Percentiles rank a stretch among this genome's conserved stretches.
Evolutionary conservation across 1,140 invertebrate genomes (phyloP).

Genomic region (Ips nitidus): DNA sequence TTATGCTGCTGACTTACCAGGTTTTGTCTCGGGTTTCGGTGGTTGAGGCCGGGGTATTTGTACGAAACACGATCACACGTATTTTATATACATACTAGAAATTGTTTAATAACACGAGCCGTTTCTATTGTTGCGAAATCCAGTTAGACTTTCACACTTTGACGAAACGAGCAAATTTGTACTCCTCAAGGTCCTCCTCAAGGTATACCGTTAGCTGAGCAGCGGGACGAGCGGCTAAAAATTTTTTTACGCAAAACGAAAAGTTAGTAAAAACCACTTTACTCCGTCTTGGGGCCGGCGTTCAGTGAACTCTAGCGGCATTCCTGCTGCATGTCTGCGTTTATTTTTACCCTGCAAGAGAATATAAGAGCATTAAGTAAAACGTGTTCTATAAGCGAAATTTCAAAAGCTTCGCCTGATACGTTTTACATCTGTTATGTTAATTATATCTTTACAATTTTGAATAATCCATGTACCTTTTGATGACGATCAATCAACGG

Average conservation of each 20-base stretch:
- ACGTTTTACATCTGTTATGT: slow-evolving; percentile 8
- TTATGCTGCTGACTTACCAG: slow-evolving; percentile 3
- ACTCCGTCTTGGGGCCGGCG: slow-evolving; percentile 5
- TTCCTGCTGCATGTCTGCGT: slow-evolving; percentile 18
- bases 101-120: background rate
- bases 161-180: background rate
- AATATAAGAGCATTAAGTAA: slow-evolving; percentile 19
- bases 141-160: background rate
- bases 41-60: background rate
- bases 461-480: background rate
- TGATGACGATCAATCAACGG: too few species aligned
- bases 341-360: slow-evolving; percentile 20
- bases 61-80: background rate
- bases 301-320: slow-evolving; percentile 24
- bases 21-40: slow-evolving; percentile 3
- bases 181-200: background rate
- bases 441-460: slow-evolving; percentile 9
- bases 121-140: background rate
- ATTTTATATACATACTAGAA: background rate
- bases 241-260: background rate
- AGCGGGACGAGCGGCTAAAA: background rate
- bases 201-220: background rate
- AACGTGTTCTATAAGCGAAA: slow-evolving; percentile 17
- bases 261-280: slow-evolving; percentile 19
- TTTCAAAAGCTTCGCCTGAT: slow-evolving; percentile 9